phyloP scores from a whole-genome alignment of 2,797 vertebrate species.

The Sebastes taczanowskii region DNA sequence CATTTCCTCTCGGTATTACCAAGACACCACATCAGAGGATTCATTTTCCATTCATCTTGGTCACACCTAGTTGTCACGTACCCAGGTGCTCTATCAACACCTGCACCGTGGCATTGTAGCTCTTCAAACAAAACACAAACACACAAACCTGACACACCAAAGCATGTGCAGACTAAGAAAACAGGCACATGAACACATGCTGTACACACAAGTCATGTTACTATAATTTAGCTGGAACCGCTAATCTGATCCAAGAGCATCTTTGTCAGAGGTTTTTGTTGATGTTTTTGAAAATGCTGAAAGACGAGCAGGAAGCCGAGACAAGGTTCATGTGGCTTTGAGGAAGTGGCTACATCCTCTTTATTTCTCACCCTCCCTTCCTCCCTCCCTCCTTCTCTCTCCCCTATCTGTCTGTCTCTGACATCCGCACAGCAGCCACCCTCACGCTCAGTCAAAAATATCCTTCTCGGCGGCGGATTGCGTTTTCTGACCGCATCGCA shows the following conservation, averaged over 20 bases:
- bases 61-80: slow-evolving; percentile 28
- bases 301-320: slow-evolving; percentile 21
- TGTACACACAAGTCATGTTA: background rate
- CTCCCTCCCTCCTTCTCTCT: slow-evolving; percentile 13
- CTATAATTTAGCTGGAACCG: background rate
- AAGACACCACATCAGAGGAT: slow-evolving; percentile 35
- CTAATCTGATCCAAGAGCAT: background rate
- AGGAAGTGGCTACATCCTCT: slow-evolving; percentile 67
- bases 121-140: slow-evolving; percentile 16
- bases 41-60: slow-evolving; percentile 27
- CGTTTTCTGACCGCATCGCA: slow-evolving; percentile 36
- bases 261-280: slow-evolving; percentile 9
- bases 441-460: slow-evolving; percentile 66
- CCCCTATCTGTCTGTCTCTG: slow-evolving; percentile 40
- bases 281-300: slow-evolving; percentile 11
- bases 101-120: background rate
- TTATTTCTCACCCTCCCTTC: slow-evolving; percentile 26
- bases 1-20: slow-evolving; percentile 11
- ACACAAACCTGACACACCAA: background rate
- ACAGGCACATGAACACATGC: background rate
- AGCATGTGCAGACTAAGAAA: background rate
- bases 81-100: slow-evolving; percentile 29
- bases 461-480: slow-evolving; percentile 41
- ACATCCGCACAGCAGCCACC: slow-evolving; percentile 63
- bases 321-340: slow-evolving; percentile 49